Base-by-base conservation (phyloP, 1,140 invertebrate genomes). In the Anastrepha ludens region DNA sequence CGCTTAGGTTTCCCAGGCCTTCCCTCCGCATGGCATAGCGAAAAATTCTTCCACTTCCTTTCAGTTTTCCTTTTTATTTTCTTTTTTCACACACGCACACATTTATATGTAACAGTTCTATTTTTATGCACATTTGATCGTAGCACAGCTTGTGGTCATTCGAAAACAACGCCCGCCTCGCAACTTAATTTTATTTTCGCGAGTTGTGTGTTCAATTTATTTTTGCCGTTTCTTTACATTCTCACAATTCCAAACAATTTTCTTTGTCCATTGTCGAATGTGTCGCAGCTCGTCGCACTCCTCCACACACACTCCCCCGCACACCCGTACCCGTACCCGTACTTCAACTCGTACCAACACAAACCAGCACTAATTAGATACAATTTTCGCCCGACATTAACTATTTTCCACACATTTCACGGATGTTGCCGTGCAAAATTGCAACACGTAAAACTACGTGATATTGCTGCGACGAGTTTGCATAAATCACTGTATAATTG, bases 211-310 rank as follows among this genome's bases (percentile, higher is more conserved):
- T 74, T 81, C 41, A 55, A 55, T 81, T 15, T 55, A 81, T 55
- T 55, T 47, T 81, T 81, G 17, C n/a, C 11, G 74, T 20, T 81
- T 81, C 47, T 81, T 55, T 55, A 55, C 74, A 20, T 81, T 81
- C n/a, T 55, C 74, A 55, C 50, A 55, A 55, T 81, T 81, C 74
- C 74, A 81, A 81, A 81, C 74, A 81, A 81, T 20, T 81, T 81
- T 81, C 74, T 81, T 81, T 81, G 74, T 81, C 47, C 74, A 81
- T 81, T 81, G 47, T 55, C 47, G n/a, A 29, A 13, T 29, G 47
- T 81, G 74, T 81, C 47, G 50, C 74, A 81, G 74, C 9, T 81
- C 74, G 47, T 11, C 74, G 44, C 74, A 55, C 74, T 81, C 74
- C 74, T 44, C 74, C 17, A n/a, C n/a, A 20, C 15, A 6, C 70